Base-by-base conservation (phyloP, 2,113 vertebrate species). In the Microtus ochrogaster region DNA sequence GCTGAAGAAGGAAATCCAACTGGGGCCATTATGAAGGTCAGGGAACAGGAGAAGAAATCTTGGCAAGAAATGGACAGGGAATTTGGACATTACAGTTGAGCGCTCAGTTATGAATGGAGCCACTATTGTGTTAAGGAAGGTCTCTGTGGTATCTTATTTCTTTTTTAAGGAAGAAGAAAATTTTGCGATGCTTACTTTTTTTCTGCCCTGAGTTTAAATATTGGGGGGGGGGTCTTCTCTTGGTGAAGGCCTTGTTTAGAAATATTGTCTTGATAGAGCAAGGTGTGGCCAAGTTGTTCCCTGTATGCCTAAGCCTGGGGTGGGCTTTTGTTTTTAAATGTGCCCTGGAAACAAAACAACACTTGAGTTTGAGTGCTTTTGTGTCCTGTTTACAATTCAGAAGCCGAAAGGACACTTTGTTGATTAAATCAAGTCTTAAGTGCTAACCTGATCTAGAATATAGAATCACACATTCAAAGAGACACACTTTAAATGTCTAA, bases 201-300 rank as follows among this genome's bases (percentile, higher is more conserved):
- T 96, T 97, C 89, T 96, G 44, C 90, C 76, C 90, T 58, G 92
- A 89, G 87, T 97, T 95, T 88, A 84, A 97, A 96, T 13, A 9
- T 28, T 28, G 7, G 65, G 28, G 52, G 93, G 61, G 7, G 19
- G 21, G 2, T 36, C 58, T 96, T 93, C 83, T 79, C 95, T 96
- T 88, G 63, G 84, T 95, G 95, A 93, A 96, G 72, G 84, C 36
- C 87, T 97, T 98, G 95, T 96, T 95, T 97, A 92, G 93, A 97
- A 96, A 97, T 96, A 96, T 30, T 96, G 94, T 96, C 93, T 97
- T 97, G 85, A 97, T 94, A 95, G 94, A 84, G n/a, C 79, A 58
- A 61, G 86, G 63, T 86, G 65, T 81, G 78, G 68, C 86, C 76
- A 94, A 84, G 41, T 90, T 94, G 52, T 82, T 89, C 79, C 94